These are phyloP conservation scores for Callipepla squamata DNA, from an alignment of 2,113 vertebrate genomes.

Conservation along the genomic window DNA sequence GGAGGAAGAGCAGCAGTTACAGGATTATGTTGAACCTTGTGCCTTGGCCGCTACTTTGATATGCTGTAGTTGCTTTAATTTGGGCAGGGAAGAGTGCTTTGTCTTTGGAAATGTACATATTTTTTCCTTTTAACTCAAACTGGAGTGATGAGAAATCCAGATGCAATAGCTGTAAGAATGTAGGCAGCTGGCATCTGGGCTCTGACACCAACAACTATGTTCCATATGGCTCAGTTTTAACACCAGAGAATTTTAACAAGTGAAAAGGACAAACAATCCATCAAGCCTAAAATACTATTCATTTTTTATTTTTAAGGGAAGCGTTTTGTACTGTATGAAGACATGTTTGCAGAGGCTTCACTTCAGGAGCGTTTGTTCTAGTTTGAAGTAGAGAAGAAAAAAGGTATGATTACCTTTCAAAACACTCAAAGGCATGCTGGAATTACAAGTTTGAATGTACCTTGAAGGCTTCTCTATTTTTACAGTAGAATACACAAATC, in stretches of 20 bases:
- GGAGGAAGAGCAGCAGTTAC: background rate
- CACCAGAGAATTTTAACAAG: slow-evolving; percentile 50
- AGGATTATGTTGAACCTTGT: background rate
- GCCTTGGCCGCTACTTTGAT: background rate
- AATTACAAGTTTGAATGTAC: background rate
- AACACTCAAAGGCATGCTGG: background rate
- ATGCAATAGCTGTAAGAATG: slow-evolving; percentile 40
- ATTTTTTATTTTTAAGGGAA: slow-evolving; percentile 35
- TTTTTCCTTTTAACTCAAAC: background rate
- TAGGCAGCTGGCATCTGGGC: slow-evolving; percentile 66
- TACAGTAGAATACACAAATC: background rate
- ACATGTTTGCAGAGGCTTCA: background rate
- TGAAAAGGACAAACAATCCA: slow-evolving; percentile 61
- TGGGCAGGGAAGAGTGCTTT: background rate
- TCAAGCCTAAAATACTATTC: slow-evolving; percentile 58
- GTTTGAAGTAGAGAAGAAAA: background rate
- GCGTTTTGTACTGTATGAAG: slow-evolving; percentile 19
- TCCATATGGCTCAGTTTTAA: slow-evolving; percentile 64
- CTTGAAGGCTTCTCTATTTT: background rate
- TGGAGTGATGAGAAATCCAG: slow-evolving; percentile 3
- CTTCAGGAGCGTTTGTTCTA: background rate
- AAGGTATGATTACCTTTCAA: background rate
- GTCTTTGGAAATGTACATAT: background rate
- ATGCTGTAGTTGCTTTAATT: background rate
- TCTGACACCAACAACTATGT: slow-evolving; percentile 46